Evolutionary conservation across 1,140 invertebrate species (phyloP).

Genomic region (Drosophila gunungcola): DNA sequence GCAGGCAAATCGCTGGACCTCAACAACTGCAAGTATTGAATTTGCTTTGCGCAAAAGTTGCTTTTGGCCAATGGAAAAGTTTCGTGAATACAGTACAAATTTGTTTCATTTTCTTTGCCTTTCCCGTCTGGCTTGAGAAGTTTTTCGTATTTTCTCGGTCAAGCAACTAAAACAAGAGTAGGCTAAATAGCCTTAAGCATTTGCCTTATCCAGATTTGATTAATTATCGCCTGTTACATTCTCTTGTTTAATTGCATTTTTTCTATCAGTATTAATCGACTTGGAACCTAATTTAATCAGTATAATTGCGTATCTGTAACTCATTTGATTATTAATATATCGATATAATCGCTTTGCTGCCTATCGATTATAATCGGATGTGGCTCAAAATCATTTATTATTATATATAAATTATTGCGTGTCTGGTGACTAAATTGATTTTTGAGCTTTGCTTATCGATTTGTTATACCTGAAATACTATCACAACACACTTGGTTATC

Average conservation of each 20-base stretch:
- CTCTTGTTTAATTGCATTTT: too few species aligned
- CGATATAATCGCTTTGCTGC: background rate
- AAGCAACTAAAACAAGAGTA: background rate
- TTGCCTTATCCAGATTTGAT: background rate
- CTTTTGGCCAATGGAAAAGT: conserved; percentile 19
- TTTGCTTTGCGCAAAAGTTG: conserved; percentile 29
- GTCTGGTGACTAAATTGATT: background rate
- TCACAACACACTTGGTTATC: background rate
- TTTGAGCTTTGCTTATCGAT: too few species aligned
- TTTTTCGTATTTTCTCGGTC: background rate
- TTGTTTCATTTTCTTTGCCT: conserved; percentile 1
- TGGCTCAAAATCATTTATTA: too few species aligned
- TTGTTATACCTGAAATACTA: background rate
- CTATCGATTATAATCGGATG: background rate
- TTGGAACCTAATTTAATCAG: too few species aligned
- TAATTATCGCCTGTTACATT: background rate
- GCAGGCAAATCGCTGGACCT: conserved; percentile 13
- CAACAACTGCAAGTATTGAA: conserved; percentile 15
- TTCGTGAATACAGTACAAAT: background rate
- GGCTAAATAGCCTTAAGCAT: background rate
- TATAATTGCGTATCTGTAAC: background rate
- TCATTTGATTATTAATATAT: background rate
- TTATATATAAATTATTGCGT: background rate
- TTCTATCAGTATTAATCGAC: background rate
- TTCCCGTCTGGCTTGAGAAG: background rate